Evolutionary conservation across 2,888 invertebrate genomes (phyloP).

Genomic region (Piscicola geometra): DNA sequence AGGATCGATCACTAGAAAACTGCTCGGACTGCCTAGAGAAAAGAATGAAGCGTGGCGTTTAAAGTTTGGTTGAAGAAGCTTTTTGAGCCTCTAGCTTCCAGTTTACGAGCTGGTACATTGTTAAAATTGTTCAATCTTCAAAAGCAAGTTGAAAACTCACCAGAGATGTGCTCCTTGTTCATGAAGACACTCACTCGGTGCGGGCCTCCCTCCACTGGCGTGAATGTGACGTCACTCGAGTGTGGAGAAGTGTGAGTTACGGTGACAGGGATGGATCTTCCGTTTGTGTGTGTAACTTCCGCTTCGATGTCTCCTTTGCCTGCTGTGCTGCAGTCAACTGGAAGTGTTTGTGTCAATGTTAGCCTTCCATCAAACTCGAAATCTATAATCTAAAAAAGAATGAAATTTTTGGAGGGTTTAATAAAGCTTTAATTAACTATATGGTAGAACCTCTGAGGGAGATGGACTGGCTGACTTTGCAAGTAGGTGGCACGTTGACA

Average conservation of each 20-base stretch:
- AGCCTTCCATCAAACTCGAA: too few species aligned
- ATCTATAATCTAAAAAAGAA: too few species aligned
- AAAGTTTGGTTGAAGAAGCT: too few species aligned
- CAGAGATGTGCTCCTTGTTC: conserved; percentile 27
- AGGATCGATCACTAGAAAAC: conserved; percentile 27
- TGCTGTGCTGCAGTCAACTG: conserved; percentile 26
- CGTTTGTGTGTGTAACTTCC: conserved; percentile 22
- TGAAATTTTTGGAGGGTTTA: too few species aligned
- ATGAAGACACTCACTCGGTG: conserved; percentile 30
- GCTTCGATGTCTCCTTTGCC: conserved; percentile 26
- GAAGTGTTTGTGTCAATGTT: too few species aligned
- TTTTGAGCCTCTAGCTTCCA: too few species aligned
- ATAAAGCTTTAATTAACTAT: too few species aligned
- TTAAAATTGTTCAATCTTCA: background rate
- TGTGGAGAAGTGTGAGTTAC: background rate
- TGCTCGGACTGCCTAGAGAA: conserved; percentile 27
- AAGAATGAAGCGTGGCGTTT: too few species aligned
- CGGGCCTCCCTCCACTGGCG: conserved; percentile 26
- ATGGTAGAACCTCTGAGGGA: conserved; percentile 27
- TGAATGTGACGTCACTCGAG: conserved; percentile 17
- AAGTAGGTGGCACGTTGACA: conserved; percentile 6
- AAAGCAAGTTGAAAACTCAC: background rate
- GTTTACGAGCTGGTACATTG: too few species aligned
- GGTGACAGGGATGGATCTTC: conserved; percentile 26
- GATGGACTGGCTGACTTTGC: conserved; percentile 24